Evolutionary conservation across 2,113 vertebrate genomes (phyloP).

Genomic region (Nerophis ophidion): DNA sequence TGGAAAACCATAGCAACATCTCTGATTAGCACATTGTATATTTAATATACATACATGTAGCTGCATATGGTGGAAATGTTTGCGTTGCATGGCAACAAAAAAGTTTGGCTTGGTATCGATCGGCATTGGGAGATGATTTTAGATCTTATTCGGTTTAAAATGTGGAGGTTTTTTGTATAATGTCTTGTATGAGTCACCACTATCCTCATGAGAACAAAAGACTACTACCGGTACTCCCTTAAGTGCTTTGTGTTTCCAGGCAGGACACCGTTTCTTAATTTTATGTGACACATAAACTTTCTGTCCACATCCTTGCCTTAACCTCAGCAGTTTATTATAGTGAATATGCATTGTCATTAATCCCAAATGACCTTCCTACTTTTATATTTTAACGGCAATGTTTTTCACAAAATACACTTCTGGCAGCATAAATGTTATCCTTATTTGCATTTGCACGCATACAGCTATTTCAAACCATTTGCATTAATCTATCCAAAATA

Average conservation of each 20-base stretch:
- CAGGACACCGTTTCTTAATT: constrained; percentile 49
- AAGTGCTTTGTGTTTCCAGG: constrained; percentile 38
- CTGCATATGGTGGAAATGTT: constrained; percentile 35
- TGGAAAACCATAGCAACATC: background rate
- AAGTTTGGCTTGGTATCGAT: constrained; percentile 10
- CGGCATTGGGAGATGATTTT: constrained; percentile 1
- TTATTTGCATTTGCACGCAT: constrained; percentile 45
- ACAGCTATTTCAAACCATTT: constrained; percentile 27
- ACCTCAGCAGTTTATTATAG: constrained; percentile 34
- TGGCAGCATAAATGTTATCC: constrained; percentile 29
- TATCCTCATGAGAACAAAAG: constrained; percentile 13
- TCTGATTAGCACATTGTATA: constrained; percentile 5
- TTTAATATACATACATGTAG: constrained; percentile 2
- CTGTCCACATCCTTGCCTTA: constrained; percentile 46
- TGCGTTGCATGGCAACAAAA: constrained; percentile 35
- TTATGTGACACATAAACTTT: constrained; percentile 44
- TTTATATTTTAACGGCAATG: constrained; percentile 42
- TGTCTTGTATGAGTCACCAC: constrained; percentile 12
- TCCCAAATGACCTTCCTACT: constrained; percentile 50
- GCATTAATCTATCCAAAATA: constrained; percentile 32
- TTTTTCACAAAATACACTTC: constrained; percentile 43
- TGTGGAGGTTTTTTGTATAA: constrained; percentile 18
- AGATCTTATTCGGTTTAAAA: constrained; percentile 19
- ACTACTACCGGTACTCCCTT: constrained; percentile 5
- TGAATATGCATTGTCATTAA: constrained; percentile 42